Evolutionary conservation across 2,113 vertebrate genomes (phyloP).

Genomic region (Passer montanus): DNA sequence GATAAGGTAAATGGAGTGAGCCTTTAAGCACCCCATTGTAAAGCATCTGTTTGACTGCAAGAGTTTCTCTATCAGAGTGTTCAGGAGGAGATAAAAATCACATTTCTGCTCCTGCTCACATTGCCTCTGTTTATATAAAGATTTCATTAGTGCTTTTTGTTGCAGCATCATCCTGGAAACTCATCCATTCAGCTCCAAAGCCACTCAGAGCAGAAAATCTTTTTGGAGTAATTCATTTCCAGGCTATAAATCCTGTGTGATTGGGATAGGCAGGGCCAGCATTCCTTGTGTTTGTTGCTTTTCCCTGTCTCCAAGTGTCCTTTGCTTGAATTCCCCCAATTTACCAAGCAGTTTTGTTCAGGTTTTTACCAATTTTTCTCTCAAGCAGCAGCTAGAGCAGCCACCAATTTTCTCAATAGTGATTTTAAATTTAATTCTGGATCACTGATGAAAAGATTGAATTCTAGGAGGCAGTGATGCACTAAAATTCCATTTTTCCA

Average conservation of each 20-base stretch:
- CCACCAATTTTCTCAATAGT: neutral
- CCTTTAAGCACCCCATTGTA: slow-evolving; percentile 14
- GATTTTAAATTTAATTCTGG: slow-evolving; percentile 45
- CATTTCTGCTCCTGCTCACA: slow-evolving; percentile 20
- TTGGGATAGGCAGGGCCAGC: neutral
- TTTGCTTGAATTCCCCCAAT: neutral
- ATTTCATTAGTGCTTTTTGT: slow-evolving; percentile 15
- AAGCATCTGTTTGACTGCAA: neutral
- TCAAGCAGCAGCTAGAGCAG: neutral
- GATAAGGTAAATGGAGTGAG: slow-evolving; percentile 45
- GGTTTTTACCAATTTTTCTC: slow-evolving; percentile 20
- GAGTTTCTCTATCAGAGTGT: neutral
- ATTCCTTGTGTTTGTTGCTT: neutral
- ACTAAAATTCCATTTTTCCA: slow-evolving; percentile 13
- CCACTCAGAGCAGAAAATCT: neutral
- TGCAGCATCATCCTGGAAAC: neutral
- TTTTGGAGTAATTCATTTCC: neutral
- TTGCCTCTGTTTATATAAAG: slow-evolving; percentile 14
- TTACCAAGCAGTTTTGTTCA: neutral
- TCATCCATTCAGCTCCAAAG: neutral
- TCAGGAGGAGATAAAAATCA: neutral
- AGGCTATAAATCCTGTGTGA: neutral
- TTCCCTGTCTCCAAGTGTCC: neutral
- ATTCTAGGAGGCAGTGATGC: neutral
- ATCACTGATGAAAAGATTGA: slow-evolving; percentile 9